Base-by-base conservation (phyloP, 1,140 invertebrate genomes). In the Saxidomus purpurata region DNA sequence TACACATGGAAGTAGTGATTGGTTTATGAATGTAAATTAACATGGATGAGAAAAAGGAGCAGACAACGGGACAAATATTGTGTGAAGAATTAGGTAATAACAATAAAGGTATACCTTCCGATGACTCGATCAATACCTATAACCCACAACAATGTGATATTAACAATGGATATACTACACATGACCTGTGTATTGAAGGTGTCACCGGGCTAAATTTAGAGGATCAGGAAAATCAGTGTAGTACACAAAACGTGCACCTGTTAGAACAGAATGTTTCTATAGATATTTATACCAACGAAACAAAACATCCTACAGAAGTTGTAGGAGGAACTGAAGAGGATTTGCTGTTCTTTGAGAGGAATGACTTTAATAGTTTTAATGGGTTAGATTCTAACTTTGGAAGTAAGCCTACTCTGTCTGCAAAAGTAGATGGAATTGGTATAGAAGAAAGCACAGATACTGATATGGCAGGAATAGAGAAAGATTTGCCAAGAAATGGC, bases 11-110 rank as follows among this genome's bases (percentile, higher is more conserved):
- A 43, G 15, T 43, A 43, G 15, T 43, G 15, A 43, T 8, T 43
- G 4, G 43, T 15, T 8, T 43, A 43, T 15, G 22, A 28, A 28
- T 28, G 25, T 63, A 63, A 63, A 63, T 25, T n/a, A 63, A 63
- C 17, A 79, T 79, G 76, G 76, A 79, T 79, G 28, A 38, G 67
- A 71, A 71, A 71, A 36, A 36, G 49, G 47, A 55, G 49, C 43
- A 79, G 6, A 34, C n/a, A 34, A 0, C 25, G 25, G 76, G n/a
- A 31, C 9, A 52, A 52, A 79, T 52, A 31, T 11, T 55, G 43
- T 47, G 40, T 55, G 28, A 49, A 38, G 49, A 43, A n/a, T 55
- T 79, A 79, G 28, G 47, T 79, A 49, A 55, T 79, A 76, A 47
- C 71, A 76, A 49, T 76, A 19, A 76, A 22, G 49, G 43, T 52